A percentile compares a stretch with the other conserved stretches of the same genome.
These are phyloP conservation scores for Bos indicus DNA, from an alignment of 2,113 vertebrate genomes.

Conservation along the genomic window DNA sequence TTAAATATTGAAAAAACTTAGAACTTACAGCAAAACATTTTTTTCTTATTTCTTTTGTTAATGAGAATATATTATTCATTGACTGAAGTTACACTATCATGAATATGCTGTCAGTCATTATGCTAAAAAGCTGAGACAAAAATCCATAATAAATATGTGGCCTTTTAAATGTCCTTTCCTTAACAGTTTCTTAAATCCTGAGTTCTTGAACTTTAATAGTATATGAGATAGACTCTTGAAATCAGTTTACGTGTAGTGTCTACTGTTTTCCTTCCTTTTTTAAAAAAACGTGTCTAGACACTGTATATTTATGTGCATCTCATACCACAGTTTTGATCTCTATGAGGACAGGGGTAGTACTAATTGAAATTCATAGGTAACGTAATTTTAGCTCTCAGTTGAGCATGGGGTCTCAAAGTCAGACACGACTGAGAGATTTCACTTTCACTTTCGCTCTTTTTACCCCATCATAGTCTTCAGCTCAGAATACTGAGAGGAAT, in stretches of 20 bases:
- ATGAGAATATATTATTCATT: not conserved
- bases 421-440: fast-evolving
- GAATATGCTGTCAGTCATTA: not conserved
- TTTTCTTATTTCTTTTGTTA: not conserved
- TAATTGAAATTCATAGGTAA: not conserved
- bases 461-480: not conserved
- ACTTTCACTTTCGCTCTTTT: not conserved
- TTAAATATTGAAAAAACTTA: not conserved
- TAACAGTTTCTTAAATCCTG: not conserved
- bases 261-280: not conserved
- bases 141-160: not conserved
- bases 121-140: constrained; percentile 12
- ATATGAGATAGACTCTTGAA: not conserved
- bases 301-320: not conserved
- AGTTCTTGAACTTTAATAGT: not conserved
- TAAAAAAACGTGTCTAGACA: not conserved
- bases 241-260: not conserved
- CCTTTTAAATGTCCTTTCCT: not conserved
- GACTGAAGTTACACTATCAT: not conserved
- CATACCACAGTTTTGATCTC: not conserved
- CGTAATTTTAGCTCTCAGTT: not conserved
- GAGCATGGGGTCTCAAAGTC: not conserved
- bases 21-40: not conserved
- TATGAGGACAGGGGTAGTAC: not conserved
- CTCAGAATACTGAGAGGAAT: not conserved